These are phyloP conservation scores for Polyploca ridens DNA, from an alignment of 2,888 invertebrate species.

Conservation along the genomic window DNA sequence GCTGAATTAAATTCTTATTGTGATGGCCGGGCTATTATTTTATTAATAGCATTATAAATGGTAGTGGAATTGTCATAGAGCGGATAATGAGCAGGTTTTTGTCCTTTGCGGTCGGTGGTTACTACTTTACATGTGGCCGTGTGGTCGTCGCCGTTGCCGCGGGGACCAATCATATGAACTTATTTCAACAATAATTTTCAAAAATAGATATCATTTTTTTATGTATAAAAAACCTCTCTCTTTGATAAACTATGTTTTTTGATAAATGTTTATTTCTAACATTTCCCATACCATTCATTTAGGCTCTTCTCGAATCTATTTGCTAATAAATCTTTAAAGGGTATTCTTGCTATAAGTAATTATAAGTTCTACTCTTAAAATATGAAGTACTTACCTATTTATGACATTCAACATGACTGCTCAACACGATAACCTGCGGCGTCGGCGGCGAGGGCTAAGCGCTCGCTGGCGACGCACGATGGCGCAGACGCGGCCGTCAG, in stretches of 20 bases:
- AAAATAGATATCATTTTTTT: too few relatives aligned
- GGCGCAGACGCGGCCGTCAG: slow-evolving; percentile 31
- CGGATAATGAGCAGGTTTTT: slow-evolving; percentile 71
- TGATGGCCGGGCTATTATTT: slow-evolving; percentile 62
- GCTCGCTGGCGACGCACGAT: too few relatives aligned
- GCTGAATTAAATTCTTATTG: slow-evolving; percentile 65
- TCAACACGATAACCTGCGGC: slow-evolving; percentile 41
- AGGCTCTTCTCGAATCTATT: too few relatives aligned
- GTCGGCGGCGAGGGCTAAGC: slow-evolving; percentile 19
- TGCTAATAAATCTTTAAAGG: neutral
- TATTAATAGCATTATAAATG: slow-evolving; percentile 83
- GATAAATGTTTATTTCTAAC: too few relatives aligned
- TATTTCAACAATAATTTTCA: too few relatives aligned
- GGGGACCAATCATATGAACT: slow-evolving; percentile 2
- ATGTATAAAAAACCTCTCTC: too few relatives aligned
- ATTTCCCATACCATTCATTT: too few relatives aligned
- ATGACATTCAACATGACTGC: slow-evolving; percentile 37
- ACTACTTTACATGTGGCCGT: slow-evolving; percentile 43
- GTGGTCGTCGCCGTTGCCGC: slow-evolving; percentile 21
- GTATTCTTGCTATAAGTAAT: neutral
- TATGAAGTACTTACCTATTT: neutral
- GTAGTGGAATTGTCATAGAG: slow-evolving; percentile 64
- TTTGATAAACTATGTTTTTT: too few relatives aligned
- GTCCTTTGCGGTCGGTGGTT: slow-evolving; percentile 61
- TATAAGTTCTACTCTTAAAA: neutral